phyloP scores from a whole-genome alignment of 1,140 invertebrate genomes.

The Anastrepha obliqua region DNA sequence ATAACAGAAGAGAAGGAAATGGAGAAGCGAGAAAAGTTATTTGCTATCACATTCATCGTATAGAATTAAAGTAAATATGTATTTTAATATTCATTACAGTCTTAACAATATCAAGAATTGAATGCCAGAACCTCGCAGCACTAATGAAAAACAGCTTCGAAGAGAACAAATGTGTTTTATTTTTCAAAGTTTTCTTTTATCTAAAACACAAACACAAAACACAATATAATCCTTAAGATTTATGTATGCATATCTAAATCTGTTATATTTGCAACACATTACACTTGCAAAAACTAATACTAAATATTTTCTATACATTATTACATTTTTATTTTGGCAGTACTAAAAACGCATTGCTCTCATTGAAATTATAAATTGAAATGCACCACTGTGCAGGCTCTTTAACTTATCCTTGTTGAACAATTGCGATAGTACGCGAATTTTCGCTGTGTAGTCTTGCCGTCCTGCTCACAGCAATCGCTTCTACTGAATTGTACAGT shows the following conservation, averaged over 20 bases:
- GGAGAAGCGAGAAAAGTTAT: too few relatives aligned
- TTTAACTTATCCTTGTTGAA: conserved; percentile 67
- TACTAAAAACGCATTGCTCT: conserved; percentile 51
- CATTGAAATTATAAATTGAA: too few relatives aligned
- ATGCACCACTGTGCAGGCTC: too few relatives aligned
- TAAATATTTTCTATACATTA: background rate
- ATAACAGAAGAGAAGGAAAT: too few relatives aligned
- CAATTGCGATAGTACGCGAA: conserved; percentile 70
- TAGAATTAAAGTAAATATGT: too few relatives aligned
- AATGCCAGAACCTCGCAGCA: too few relatives aligned
- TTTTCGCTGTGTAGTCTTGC: conserved; percentile 55
- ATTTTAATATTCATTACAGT: too few relatives aligned
- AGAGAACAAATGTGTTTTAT: too few relatives aligned
- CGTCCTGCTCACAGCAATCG: conserved; percentile 58
- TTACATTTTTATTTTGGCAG: background rate
- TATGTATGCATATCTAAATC: background rate
- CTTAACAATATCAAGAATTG: too few relatives aligned
- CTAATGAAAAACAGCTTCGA: too few relatives aligned
- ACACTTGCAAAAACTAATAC: conserved; percentile 35
- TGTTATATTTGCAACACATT: background rate
- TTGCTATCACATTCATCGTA: too few relatives aligned
- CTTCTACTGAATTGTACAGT: conserved; percentile 63
- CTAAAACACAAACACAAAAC: background rate
- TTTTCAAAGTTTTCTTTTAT: too few relatives aligned
- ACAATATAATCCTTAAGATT: background rate